Evolutionary conservation across 2,797 vertebrate species (phyloP), one percentile per base, ranked within the genome.

Genomic region (Cyprinodon diabolis): DNA sequence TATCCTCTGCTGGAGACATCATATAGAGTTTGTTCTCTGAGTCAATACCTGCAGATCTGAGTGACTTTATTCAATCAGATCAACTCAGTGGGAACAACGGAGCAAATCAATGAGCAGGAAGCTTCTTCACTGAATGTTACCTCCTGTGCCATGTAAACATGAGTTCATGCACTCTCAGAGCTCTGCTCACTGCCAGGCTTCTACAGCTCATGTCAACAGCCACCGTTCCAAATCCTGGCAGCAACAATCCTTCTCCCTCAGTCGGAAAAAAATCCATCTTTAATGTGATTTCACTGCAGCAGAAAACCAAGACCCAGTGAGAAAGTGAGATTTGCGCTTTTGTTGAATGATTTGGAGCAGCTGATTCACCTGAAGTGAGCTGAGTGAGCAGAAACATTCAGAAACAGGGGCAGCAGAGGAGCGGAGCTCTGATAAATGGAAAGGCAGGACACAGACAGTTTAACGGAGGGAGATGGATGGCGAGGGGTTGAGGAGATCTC

Each of bases 401-500:
- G 66, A 45, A 4, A 4, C 23, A 17, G 25, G 25, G 21, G 14
- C 9, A 14, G 25, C 4, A 49, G 45, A 35, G 43, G 51, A 40
- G 62, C 35, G 57, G 14, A 19, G 40, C 37, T 47, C 35, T 45
- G 58, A 43, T 49, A 58, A 25, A 74, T 48, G 58, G 68, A 65
- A 55, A 51, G 60, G 55, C 52, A 68, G 63, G 68, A 76, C 48
- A 45, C 30, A 66, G 74, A 55, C 48, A 80, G 56, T 69, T 68
- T 63, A 56, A 80, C 70, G 67, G 68, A 86, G 49, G 68, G 71
- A 55, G 63, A 55, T 55, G 45, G 69, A 77, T 40, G 40, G 14
- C 52, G 47, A 51, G 74, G 65, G 51, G 45, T 35, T 17, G 63
- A 14, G 62, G 62, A 58, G 72, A 23, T 86, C 72, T 86, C 77